Percentiles rank a stretch among this genome's conserved stretches.
Evolutionary conservation across 2,888 invertebrate species (phyloP).

Genomic region (Dicycla oo): DNA sequence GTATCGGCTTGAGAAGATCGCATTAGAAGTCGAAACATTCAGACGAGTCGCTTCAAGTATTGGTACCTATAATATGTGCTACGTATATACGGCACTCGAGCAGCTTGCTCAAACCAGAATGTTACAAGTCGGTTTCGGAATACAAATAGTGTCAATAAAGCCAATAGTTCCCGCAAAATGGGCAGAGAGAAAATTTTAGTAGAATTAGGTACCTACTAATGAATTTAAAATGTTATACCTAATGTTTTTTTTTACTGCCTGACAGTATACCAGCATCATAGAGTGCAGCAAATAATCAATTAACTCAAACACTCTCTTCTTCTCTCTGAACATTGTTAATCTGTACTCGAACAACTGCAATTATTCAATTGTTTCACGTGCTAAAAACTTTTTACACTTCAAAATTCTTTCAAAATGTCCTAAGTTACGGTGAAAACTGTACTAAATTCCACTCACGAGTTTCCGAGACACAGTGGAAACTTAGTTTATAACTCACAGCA

Average conservation of each 20-base stretch:
- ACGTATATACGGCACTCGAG: not conserved
- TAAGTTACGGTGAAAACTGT: conserved; percentile 26
- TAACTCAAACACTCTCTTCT: conserved; percentile 29
- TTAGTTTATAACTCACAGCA: conserved; percentile 15
- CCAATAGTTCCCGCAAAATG: not conserved
- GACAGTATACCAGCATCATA: conserved; percentile 15
- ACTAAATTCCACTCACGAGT: conserved; percentile 28
- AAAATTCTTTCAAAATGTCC: conserved; percentile 41
- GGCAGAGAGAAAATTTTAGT: conserved; percentile 4
- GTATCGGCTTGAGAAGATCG: conserved; percentile 38
- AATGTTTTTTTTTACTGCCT: conserved; percentile 10
- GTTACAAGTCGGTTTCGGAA: conserved; percentile 30
- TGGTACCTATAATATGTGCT: not conserved
- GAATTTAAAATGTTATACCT: conserved; percentile 18
- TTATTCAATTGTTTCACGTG: conserved; percentile 21
- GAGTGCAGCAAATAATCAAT: conserved; percentile 21
- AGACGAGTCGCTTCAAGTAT: conserved; percentile 23
- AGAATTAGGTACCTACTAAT: conserved; percentile 11
- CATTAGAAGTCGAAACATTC: conserved; percentile 49
- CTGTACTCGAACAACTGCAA: conserved; percentile 20
- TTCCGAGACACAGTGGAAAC: conserved; percentile 19
- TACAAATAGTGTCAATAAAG: conserved; percentile 32
- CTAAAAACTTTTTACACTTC: conserved; percentile 8
- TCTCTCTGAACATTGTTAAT: conserved; percentile 1
- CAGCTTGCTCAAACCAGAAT: conserved; percentile 11